Evolutionary conservation across 2,113 vertebrate genomes (phyloP).

Genomic region (Cinclus cinclus): DNA sequence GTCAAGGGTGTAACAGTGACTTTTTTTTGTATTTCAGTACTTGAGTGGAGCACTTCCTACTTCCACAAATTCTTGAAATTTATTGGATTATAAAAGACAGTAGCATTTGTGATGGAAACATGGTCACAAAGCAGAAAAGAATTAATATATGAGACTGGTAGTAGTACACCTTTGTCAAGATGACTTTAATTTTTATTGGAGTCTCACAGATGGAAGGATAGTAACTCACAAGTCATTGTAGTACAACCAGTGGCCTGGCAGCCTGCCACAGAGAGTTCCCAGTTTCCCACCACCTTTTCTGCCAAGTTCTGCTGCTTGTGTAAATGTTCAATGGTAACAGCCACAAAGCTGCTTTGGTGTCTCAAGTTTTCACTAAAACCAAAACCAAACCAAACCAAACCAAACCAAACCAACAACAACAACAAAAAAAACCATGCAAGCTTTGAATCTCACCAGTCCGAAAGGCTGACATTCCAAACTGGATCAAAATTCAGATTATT

Average conservation of each 20-base stretch:
- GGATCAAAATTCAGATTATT: not conserved
- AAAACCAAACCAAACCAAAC: too few species aligned
- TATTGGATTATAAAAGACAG: not conserved
- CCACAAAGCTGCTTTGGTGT: not conserved
- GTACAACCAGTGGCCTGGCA: not conserved
- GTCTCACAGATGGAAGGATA: not conserved
- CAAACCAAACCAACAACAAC: too few species aligned
- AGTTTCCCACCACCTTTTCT: not conserved
- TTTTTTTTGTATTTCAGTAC: not conserved
- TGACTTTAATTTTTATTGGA: not conserved
- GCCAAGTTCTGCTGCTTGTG: rapidly evolving
- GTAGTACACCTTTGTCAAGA: not conserved
- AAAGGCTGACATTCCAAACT: not conserved
- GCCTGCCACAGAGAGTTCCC: too few species aligned
- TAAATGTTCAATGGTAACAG: not conserved
- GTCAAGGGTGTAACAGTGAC: not conserved
- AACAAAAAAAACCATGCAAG: not conserved
- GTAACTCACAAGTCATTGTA: not conserved
- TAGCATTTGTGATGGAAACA: not conserved
- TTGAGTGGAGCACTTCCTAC: not conserved
- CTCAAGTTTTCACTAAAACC: not conserved
- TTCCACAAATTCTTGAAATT: not conserved
- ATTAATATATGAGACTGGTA: not conserved
- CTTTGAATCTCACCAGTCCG: not conserved
- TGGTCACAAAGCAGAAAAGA: not conserved